These are phyloP conservation scores for Drosophila setosimentum DNA, from an alignment of 2,888 invertebrate genomes.

Conservation along the genomic window DNA sequence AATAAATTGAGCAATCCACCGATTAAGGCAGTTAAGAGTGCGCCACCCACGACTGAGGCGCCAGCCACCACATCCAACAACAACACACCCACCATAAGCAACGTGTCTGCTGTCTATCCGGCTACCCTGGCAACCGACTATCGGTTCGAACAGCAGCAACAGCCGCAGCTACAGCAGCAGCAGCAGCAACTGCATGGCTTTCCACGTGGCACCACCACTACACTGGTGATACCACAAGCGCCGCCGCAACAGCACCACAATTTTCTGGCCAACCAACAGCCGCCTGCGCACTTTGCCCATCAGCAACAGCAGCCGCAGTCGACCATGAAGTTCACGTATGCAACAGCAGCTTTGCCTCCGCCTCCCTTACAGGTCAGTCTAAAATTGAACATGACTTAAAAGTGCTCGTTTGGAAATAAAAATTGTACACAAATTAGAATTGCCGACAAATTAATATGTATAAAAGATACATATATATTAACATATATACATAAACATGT, in stretches of 20 bases:
- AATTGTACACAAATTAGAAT: not conserved
- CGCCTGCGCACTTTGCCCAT: slow-evolving; percentile 50
- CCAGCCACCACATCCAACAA: slow-evolving; percentile 64
- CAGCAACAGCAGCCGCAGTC: slow-evolving; percentile 62
- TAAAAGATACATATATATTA: no score
- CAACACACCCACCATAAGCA: slow-evolving; percentile 69
- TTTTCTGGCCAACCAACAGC: slow-evolving; percentile 56
- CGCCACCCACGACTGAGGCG: slow-evolving; percentile 72
- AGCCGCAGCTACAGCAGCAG: slow-evolving; percentile 41
- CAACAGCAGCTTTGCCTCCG: slow-evolving; percentile 73
- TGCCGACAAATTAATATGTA: not conserved
- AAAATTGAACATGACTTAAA: not conserved
- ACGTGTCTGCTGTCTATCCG: slow-evolving; percentile 58
- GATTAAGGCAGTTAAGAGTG: slow-evolving; percentile 68
- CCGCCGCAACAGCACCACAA: slow-evolving; percentile 53
- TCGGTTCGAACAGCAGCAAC: slow-evolving; percentile 62
- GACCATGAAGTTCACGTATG: slow-evolving; percentile 77
- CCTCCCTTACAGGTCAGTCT: slow-evolving; percentile 82
- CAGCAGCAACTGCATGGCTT: slow-evolving; percentile 52
- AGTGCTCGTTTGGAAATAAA: not conserved
- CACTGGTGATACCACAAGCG: slow-evolving; percentile 70
- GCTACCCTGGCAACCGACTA: slow-evolving; percentile 61
- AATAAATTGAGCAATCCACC: slow-evolving; percentile 72
- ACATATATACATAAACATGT: no score
- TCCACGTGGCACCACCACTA: slow-evolving; percentile 52